Conservation (phyloP, 1,140 invertebrate species). For the Hirudo medicinalis region DNA sequence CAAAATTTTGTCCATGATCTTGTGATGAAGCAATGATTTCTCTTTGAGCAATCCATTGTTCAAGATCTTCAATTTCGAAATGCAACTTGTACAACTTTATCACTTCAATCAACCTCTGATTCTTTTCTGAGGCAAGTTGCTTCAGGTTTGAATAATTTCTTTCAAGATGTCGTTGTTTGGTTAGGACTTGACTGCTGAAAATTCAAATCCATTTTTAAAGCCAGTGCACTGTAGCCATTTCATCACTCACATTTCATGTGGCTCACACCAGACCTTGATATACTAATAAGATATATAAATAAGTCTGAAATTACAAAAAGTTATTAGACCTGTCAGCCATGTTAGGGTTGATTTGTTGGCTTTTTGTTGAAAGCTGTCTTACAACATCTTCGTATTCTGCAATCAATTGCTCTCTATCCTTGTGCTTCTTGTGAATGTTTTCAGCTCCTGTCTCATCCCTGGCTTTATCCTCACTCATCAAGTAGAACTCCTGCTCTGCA, state of each 20-base stretch:
- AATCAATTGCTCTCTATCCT: conserved; percentile 82
- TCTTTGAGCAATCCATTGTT: conserved; percentile 96
- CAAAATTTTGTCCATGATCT: conserved; percentile 95
- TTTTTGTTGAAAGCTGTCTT: conserved; percentile 80
- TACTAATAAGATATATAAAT: background rate
- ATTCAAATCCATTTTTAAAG: background rate
- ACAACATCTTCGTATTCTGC: conserved; percentile 95
- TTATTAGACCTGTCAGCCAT: too few relatives aligned
- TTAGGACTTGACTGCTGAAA: background rate
- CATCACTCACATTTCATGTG: background rate
- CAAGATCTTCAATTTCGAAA: conserved; percentile 91
- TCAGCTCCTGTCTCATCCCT: conserved; percentile 97
- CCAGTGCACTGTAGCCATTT: background rate
- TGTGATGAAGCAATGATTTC: conserved; percentile 92
- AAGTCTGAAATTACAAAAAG: too few relatives aligned
- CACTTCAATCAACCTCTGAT: conserved; percentile 87
- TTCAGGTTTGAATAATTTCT: conserved; percentile 95
- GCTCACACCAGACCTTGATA: background rate
- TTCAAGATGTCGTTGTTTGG: conserved; percentile 85
- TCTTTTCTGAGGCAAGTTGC: conserved; percentile 82
- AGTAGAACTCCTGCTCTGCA: conserved; percentile 97
- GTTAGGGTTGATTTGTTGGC: conserved; percentile 54
- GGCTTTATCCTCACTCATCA: conserved; percentile 98
- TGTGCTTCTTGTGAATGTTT: conserved; percentile 98
- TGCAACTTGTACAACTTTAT: conserved; percentile 87